phyloP scores from a whole-genome alignment of 2,888 invertebrate genomes.

The Patella depressa region DNA sequence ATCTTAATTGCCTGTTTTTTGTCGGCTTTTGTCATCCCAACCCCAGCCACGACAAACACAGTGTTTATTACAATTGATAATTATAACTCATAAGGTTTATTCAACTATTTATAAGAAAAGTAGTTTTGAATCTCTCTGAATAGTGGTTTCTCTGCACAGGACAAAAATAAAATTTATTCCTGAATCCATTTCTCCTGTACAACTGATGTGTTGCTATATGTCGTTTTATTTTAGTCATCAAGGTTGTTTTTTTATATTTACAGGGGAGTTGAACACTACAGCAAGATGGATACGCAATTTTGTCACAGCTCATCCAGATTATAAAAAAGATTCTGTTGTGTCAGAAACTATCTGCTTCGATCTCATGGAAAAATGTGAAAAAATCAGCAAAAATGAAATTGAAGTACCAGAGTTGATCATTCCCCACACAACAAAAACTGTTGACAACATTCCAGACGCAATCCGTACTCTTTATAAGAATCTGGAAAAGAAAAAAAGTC shows the following conservation, averaged over 20 bases:
- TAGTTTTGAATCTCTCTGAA: neutral
- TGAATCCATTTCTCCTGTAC: too few relatives aligned
- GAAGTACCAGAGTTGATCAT: constrained; percentile 55
- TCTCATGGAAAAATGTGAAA: constrained; percentile 51
- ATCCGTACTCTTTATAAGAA: constrained; percentile 25
- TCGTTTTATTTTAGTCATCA: too few relatives aligned
- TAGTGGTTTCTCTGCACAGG: too few relatives aligned
- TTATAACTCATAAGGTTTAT: neutral
- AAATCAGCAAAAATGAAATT: constrained; percentile 46
- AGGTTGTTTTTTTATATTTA: constrained; percentile 22
- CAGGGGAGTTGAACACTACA: constrained; percentile 90
- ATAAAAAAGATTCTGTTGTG: constrained; percentile 92
- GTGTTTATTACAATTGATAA: too few relatives aligned
- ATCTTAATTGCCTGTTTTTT: too few relatives aligned
- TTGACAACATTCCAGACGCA: constrained; percentile 60
- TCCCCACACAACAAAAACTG: constrained; percentile 51
- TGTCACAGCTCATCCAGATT: constrained; percentile 88
- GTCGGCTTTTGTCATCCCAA: too few relatives aligned
- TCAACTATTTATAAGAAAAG: neutral
- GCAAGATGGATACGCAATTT: constrained; percentile 95
- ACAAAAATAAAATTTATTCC: too few relatives aligned
- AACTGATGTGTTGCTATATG: too few relatives aligned
- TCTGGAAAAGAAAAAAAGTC: neutral
- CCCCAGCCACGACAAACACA: too few relatives aligned
- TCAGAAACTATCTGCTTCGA: constrained; percentile 75